Conservation (phyloP, 2,888 invertebrate genomes). For the Nasonia oneida region DNA sequence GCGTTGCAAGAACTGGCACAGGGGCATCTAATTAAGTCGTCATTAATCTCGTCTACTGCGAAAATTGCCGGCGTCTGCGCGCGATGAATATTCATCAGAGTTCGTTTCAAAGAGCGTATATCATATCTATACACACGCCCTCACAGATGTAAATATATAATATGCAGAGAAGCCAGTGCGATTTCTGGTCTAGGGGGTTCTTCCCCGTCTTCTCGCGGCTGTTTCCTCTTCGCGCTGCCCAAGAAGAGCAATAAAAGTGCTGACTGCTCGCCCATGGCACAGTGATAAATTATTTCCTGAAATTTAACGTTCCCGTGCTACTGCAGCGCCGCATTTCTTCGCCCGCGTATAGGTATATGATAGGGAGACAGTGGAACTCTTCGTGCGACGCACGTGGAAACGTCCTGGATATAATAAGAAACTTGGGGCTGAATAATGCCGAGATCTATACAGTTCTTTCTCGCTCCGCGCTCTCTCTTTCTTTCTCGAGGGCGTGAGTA, state of each 20-base stretch:
- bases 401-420: constrained; percentile 74
- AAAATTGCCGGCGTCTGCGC: constrained; percentile 38
- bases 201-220: background rate
- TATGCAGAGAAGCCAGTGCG: background rate
- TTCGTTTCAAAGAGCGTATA: background rate
- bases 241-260: constrained; percentile 54
- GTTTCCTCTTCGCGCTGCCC: background rate
- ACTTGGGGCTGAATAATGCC: constrained; percentile 72
- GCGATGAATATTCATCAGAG: constrained; percentile 52
- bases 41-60: constrained; percentile 48
- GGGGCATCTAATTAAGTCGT: constrained; percentile 53
- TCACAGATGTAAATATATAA: background rate
- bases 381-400: constrained; percentile 66
- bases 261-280: constrained; percentile 55
- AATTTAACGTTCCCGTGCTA: constrained; percentile 66
- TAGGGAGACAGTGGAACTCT: constrained; percentile 35
- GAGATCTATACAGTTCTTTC: constrained; percentile 67
- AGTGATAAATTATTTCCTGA: constrained; percentile 70
- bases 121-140: background rate
- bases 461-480: background rate
- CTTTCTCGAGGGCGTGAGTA: no score
- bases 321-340: constrained; percentile 41
- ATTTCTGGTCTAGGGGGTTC: background rate
- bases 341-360: constrained; percentile 26
- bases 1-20: background rate